Evolutionary conservation across 2,888 invertebrate species (phyloP).

Genomic region (Drosophila eohydei): DNA sequence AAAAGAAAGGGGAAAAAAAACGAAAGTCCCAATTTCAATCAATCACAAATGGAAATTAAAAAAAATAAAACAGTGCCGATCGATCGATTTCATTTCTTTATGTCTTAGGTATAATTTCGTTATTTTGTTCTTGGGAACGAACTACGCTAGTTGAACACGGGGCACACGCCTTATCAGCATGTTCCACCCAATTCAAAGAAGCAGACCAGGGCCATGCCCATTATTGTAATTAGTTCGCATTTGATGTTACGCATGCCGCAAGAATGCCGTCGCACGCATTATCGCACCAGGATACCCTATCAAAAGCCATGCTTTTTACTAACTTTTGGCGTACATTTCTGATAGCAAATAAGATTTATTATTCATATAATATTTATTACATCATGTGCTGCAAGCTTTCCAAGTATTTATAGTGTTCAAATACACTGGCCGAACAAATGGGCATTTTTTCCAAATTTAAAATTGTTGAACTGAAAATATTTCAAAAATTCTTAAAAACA

Average conservation of each 20-base stretch:
- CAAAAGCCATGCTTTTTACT: neutral
- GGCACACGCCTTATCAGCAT: conserved; percentile 51
- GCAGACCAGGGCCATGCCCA: conserved; percentile 55
- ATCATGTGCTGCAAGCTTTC: neutral
- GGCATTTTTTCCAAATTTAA: neutral
- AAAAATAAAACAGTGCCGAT: conserved; percentile 2
- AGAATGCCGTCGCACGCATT: conserved; percentile 3
- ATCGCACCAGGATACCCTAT: conserved; percentile 7
- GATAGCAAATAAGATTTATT: neutral
- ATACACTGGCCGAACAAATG: neutral
- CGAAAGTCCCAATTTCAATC: conserved; percentile 27
- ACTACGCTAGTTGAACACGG: conserved; percentile 26
- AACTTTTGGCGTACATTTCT: neutral
- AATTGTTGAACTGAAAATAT: neutral
- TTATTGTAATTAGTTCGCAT: conserved; percentile 71
- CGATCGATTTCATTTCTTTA: conserved; percentile 53
- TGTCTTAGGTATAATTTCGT: conserved; percentile 33
- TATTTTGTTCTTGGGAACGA: conserved; percentile 2
- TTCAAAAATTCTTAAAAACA: too few species aligned
- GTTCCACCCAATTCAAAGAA: conserved; percentile 40
- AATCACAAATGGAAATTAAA: conserved; percentile 34
- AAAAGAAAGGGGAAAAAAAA: neutral
- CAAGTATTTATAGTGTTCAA: neutral
- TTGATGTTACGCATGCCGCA: conserved; percentile 38
- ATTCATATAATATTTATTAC: neutral